phyloP scores from a whole-genome alignment of 2,113 vertebrate genomes.

The Varanus komodoensis region DNA sequence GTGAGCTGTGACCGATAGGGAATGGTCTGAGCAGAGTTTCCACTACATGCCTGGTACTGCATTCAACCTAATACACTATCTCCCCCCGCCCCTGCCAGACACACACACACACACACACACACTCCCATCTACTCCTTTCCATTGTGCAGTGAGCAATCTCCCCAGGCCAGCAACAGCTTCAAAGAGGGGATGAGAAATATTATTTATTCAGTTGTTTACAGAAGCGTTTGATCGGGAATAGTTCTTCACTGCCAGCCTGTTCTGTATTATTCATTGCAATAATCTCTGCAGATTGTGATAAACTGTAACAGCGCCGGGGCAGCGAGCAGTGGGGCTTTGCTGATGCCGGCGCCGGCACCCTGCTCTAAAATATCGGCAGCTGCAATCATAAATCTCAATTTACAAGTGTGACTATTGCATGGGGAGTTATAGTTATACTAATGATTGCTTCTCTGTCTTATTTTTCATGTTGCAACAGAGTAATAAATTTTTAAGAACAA shows the following conservation, averaged over 20 bases:
- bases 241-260: constrained; percentile 80
- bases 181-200: constrained; percentile 74
- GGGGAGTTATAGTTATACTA: constrained; percentile 82
- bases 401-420: constrained; percentile 81
- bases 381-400: constrained; percentile 87
- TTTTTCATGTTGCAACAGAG: constrained; percentile 87
- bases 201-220: constrained; percentile 82
- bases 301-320: constrained; percentile 75
- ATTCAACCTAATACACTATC: not conserved
- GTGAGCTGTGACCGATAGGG: constrained; percentile 23
- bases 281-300: constrained; percentile 79
- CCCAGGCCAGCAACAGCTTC: constrained; percentile 56
- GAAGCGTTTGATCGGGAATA: constrained; percentile 76
- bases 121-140: not conserved
- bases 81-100: not conserved
- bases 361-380: constrained; percentile 79
- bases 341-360: constrained; percentile 68
- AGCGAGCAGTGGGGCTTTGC: constrained; percentile 66
- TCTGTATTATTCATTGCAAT: constrained; percentile 80
- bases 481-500: constrained; percentile 89
- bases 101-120: too few species aligned
- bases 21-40: not conserved
- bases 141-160: constrained; percentile 71
- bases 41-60: constrained; percentile 5
- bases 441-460: constrained; percentile 85